Evolutionary conservation across 2,888 invertebrate species (phyloP), one percentile per base, ranked within the genome.

Genomic region (Cantharis lateralis): DNA sequence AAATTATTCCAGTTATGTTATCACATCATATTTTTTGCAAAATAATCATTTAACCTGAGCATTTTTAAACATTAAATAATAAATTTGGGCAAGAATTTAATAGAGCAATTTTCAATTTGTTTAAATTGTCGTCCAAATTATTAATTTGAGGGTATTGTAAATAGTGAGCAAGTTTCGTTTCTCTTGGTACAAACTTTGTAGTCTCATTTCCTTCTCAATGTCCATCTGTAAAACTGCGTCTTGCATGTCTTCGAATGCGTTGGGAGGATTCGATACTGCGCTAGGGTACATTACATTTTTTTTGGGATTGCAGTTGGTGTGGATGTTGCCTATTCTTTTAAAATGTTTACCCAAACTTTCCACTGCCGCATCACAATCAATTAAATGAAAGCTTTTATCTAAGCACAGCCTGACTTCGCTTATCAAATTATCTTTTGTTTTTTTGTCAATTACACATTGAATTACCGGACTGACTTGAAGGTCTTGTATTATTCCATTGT

Each of bases 331-430:
- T 7, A 75, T 75, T 13, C 82, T 82, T 62, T 78, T 73, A 15
- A 72, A 28, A 11, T 88, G 87, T 15, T 61, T 66, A 7, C 24
- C 26, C 7, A 73, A 20, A n/a, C 13, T 26, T 48, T 71, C 62
- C 15, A 64, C 10, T 3, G 91, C 89, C 9, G 91, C 89, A 86
- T 94, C 91, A 84, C 95, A 95, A 84, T 94, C 91, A 2, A 91
- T 89, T 15, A 94, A 84, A 61, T 91, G 86, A 16, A 95, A 86
- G 0, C 88, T 86, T 84, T 94, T 95, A 84, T 93, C 89, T 81
- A 95, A 93, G 84, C 95, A 96, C 70, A 95, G 90, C 16, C 94
- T 89, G 73, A 95, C 91, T 86, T 95, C 95, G 16, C 91, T 91
- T 70, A 95, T 84, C 83, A 91, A 92, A 2, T 90, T 90, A 16